Evolutionary conservation across 2,113 vertebrate genomes (phyloP).

Genomic region (Dasyurus viverrinus): DNA sequence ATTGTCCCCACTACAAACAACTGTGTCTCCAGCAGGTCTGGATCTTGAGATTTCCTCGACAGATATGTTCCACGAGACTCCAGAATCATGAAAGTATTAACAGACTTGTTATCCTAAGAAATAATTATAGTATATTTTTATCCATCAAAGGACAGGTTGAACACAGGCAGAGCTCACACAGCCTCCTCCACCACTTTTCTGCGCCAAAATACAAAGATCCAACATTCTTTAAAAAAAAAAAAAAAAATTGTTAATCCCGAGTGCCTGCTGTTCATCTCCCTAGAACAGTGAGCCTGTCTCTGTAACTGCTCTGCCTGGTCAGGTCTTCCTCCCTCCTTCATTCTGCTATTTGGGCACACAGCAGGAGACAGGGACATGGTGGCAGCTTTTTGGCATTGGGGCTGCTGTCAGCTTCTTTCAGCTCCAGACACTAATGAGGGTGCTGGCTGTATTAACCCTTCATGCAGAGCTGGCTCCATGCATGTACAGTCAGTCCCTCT

Average conservation of each 20-base stretch:
- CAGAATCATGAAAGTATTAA: conserved; percentile 38
- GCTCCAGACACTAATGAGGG: conserved; percentile 64
- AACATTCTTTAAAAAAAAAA: neutral
- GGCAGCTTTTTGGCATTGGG: conserved; percentile 67
- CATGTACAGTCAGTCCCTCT: conserved; percentile 40
- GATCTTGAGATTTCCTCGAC: conserved; percentile 4
- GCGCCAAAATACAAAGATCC: conserved; percentile 16
- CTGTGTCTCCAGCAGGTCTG: conserved; percentile 6
- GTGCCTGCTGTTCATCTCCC: neutral
- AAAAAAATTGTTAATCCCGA: neutral
- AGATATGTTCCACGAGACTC: neutral
- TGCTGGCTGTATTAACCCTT: conserved; percentile 67
- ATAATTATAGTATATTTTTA: conserved; percentile 40
- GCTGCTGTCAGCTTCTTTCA: conserved; percentile 70
- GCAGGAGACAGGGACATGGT: conserved; percentile 67
- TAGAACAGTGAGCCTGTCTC: neutral
- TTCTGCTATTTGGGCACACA: conserved; percentile 68
- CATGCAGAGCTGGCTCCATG: conserved; percentile 48
- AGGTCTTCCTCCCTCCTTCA: conserved; percentile 61
- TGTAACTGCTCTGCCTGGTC: conserved; percentile 50
- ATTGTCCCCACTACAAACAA: neutral
- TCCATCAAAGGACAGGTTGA: conserved; percentile 22
- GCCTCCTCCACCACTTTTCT: neutral
- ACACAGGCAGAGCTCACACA: neutral
- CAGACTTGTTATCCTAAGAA: conserved; percentile 50